Evolutionary conservation across 1,140 invertebrate species (phyloP).

Genomic region (Pectinophora gossypiella): DNA sequence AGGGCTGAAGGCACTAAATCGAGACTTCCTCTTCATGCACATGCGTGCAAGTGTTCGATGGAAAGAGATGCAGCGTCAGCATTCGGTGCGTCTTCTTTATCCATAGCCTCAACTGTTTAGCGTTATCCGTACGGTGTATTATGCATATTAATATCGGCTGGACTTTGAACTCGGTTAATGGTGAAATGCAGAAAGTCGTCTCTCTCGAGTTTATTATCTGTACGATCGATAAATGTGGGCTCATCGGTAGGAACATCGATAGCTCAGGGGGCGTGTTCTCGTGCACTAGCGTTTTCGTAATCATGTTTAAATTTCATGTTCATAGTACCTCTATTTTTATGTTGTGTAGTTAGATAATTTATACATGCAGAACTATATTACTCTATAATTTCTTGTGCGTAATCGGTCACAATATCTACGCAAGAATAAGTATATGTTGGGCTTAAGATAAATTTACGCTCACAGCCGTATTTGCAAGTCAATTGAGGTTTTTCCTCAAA

Average conservation of each 20-base stretch:
- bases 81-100: slow-evolving; percentile 41
- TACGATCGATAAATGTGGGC: slow-evolving; percentile 39
- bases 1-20: slow-evolving; percentile 45
- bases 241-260: slow-evolving; percentile 8
- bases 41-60: slow-evolving; percentile 28
- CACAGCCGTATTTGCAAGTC: slow-evolving; percentile 38
- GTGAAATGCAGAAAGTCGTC: slow-evolving; percentile 46
- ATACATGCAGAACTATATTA: no score
- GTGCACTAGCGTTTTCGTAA: neutral
- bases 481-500: slow-evolving; percentile 15
- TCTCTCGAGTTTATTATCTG: slow-evolving; percentile 47
- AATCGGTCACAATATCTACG: neutral
- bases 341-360: neutral
- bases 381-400: neutral
- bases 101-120: slow-evolving; percentile 54
- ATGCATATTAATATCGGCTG: slow-evolving; percentile 51
- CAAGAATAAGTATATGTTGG: slow-evolving; percentile 19
- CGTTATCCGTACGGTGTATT: slow-evolving; percentile 36
- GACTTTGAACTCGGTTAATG: slow-evolving; percentile 67
- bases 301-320: neutral
- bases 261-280: slow-evolving; percentile 32
- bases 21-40: slow-evolving; percentile 35
- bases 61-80: slow-evolving; percentile 60
- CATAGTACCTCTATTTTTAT: neutral
- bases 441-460: slow-evolving; percentile 12